Conservation (phyloP, 2,888 invertebrate species). For the Cantharis lateralis region DNA sequence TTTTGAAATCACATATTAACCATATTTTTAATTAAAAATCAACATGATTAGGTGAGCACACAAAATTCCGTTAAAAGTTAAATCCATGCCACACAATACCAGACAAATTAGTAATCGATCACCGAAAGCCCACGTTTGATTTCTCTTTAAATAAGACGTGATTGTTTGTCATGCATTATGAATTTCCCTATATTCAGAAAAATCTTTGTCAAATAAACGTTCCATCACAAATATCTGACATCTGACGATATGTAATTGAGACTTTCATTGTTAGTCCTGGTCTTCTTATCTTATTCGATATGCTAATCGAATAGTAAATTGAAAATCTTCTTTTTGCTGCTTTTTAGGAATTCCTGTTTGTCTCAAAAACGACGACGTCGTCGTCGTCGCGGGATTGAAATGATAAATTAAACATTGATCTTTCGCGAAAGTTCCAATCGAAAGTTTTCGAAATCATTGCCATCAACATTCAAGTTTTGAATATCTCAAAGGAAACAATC, state of each 20-base stretch:
- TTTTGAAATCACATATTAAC: not conserved
- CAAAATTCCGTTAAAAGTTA: not conserved
- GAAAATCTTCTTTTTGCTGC: not conserved
- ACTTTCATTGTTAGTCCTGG: constrained; percentile 25
- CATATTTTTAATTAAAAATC: not conserved
- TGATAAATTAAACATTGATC: not conserved
- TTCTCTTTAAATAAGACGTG: constrained; percentile 24
- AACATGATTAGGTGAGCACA: not conserved
- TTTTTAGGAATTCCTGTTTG: not conserved
- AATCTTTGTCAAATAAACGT: constrained; percentile 24
- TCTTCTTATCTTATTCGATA: constrained; percentile 6
- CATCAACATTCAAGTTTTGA: not conserved
- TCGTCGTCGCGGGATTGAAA: not conserved
- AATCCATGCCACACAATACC: constrained; percentile 17
- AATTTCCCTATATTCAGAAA: constrained; percentile 17
- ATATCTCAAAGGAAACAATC: not conserved
- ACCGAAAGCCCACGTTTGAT: constrained; percentile 18
- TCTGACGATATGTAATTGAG: constrained; percentile 24
- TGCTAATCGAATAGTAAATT: not conserved
- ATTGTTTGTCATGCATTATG: constrained; percentile 29
- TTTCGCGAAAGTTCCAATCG: not conserved
- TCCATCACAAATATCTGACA: constrained; percentile 30
- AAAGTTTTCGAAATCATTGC: not conserved
- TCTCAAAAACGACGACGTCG: too few species aligned
- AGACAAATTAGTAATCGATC: constrained; percentile 30